Base-by-base conservation (phyloP, 2,888 invertebrate species). In the Papilio protenor region DNA sequence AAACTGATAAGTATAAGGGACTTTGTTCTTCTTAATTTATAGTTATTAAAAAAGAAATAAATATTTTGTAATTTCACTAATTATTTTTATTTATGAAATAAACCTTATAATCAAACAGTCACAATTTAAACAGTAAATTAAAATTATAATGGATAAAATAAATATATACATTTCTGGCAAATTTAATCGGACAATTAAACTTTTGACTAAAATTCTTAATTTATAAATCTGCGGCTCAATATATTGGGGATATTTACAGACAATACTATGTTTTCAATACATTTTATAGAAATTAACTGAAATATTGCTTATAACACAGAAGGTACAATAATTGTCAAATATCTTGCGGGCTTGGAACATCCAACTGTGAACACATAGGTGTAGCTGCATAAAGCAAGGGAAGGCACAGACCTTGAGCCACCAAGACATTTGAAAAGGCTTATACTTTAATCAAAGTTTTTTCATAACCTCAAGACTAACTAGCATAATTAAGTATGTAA, bases 181-280 rank as follows among this genome's bases (percentile, higher is more conserved):
- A 66, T 45, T 66, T 66, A 40, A 66, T n/a, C 21, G 45, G 66
- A 66, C 66, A 66, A 66, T 66, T n/a, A 66, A 45, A 66, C 45
- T 66, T n/a, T 45, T 40, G 66, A 66, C 40, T 66, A 45, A 40
- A 66, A 12, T 8, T 45, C 66, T 66, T 66, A 66, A n/a, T 40
- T 18, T 11, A 66, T 66, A 18, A 33, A 40, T 40, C 66, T 45
- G 40, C 40, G 8, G 21, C 33, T 33, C 64, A 64, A 64, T 10
- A n/a, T 14, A 64, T 2, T 18, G 21, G n/a, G 18, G 0, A 45
- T 66, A 66, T 66, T 21, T 66, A 66, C 66, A 66, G 11, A 21
- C 5, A 66, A n/a, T 45, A n/a, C 40, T 61, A 10, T n/a, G 3
- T 14, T 45, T n/a, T 66, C 3, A 45, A 66, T 40, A 10, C 12